Evolutionary conservation across 2,888 invertebrate species (phyloP).

Genomic region (Eupithecia vulgata): DNA sequence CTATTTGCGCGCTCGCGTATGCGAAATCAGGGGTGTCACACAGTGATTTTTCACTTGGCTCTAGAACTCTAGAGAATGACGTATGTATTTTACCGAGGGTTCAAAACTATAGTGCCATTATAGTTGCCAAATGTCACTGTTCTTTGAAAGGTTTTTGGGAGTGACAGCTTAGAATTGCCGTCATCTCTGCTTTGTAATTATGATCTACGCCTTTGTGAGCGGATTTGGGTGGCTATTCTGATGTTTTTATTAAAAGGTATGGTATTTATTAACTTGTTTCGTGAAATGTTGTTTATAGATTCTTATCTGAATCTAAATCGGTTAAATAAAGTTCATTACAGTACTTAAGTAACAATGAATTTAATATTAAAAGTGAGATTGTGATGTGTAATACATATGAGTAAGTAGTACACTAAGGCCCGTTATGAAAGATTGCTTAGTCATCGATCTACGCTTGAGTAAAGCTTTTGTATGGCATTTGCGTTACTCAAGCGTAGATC

Average conservation of each 20-base stretch:
- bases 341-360: background rate
- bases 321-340: background rate
- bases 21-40: slow-evolving; percentile 67
- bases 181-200: slow-evolving; percentile 56
- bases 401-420: background rate
- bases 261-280: background rate
- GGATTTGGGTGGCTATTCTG: slow-evolving; percentile 34
- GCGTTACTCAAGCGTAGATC: no score
- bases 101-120: slow-evolving; percentile 82
- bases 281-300: background rate
- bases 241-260: slow-evolving; percentile 29
- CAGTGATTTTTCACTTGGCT: slow-evolving; percentile 77
- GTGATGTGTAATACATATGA: background rate
- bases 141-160: slow-evolving; percentile 54
- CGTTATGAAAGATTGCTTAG: no score
- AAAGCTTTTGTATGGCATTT: no score
- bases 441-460: no score
- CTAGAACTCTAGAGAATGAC: slow-evolving; percentile 63
- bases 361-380: background rate
- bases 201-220: slow-evolving; percentile 32
- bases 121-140: slow-evolving; percentile 69
- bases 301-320: no score
- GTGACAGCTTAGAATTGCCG: slow-evolving; percentile 77
- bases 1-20: slow-evolving; percentile 37
- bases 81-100: slow-evolving; percentile 83